Evolutionary conservation across 2,113 vertebrate species (phyloP), one percentile per base, ranked within the genome.

Genomic region (Falco punctatus): DNA sequence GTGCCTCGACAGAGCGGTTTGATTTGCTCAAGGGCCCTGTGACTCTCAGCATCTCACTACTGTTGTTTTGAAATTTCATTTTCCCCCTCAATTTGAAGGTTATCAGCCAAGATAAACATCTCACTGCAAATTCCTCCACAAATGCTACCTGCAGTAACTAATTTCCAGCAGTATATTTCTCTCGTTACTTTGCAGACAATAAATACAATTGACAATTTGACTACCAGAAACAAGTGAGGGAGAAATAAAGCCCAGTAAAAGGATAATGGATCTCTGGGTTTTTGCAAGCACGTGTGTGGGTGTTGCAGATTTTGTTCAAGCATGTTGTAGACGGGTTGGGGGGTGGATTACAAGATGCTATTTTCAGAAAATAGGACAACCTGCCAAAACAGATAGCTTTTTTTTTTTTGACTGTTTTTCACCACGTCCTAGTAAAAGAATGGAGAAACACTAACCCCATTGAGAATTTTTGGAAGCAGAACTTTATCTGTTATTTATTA

Each of bases 321-420:
- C 72, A 67, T 79, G 65, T 92, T 23, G 6, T 81, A 94, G 88
- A 85, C 7, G 6, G 40, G 91, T 79, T 66, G 55, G 73, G 72
- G 86, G 69, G 75, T 90, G 91, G 88, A 81, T 95, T 95, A 85
- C 92, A 90, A 88, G 96, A 70, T 96, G 54, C 78, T 96, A 70
- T 97, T 97, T 96, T 87, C 87, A 94, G 95, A 95, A 97, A 97
- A 82, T 87, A 95, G 95, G 94, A 95, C 89, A 96, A 62, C 67
- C 55, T 95, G 90, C 70, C 81, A 95, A 95, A 93, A 94, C 35
- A 87, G 27, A 48, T 26, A 10, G 6, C 13, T 16, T 17, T 38
- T 22, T 74, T 61, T 61, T 32, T 73, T 67, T 65, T 16, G 16
- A 40, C 51, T 80, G 58, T 71, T 95, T 67, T 79, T 67, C 91